Conservation (phyloP, 2,113 vertebrate species). For the Synodontis membranacea region DNA sequence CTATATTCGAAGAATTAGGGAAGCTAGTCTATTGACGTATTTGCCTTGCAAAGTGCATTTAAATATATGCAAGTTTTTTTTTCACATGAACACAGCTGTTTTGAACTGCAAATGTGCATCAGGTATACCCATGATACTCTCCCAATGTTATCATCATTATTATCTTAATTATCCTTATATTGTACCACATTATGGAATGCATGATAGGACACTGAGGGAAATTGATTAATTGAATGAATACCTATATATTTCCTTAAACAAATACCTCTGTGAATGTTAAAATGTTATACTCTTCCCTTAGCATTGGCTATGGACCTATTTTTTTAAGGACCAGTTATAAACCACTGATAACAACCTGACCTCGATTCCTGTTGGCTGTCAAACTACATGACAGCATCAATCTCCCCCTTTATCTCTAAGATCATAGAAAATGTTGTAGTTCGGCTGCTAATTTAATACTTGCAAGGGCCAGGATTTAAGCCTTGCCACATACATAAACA, state of each 20-base stretch:
- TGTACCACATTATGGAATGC: too few relatives aligned
- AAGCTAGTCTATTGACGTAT: neutral
- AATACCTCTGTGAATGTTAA: neutral
- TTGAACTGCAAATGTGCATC: neutral
- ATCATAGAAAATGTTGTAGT: neutral
- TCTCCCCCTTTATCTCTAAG: neutral
- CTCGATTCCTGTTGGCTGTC: neutral
- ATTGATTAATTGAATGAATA: neutral
- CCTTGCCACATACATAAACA: neutral
- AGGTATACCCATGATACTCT: neutral
- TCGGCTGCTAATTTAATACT: neutral
- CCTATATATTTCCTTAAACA: neutral
- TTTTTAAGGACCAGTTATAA: neutral
- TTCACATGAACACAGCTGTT: neutral
- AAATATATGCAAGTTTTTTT: neutral
- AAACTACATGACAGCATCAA: neutral
- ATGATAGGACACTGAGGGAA: neutral
- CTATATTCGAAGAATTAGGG: neutral
- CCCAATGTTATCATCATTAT: neutral
- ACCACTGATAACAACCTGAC: neutral
- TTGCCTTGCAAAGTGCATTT: conserved; percentile 12
- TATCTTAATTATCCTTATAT: too few relatives aligned
- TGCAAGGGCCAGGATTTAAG: neutral
- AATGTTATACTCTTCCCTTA: neutral
- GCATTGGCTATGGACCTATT: neutral